A percentile compares a stretch with the other conserved stretches of the same genome.
phyloP scores from a whole-genome alignment of 2,113 vertebrate genomes.

The Motacilla alba region DNA sequence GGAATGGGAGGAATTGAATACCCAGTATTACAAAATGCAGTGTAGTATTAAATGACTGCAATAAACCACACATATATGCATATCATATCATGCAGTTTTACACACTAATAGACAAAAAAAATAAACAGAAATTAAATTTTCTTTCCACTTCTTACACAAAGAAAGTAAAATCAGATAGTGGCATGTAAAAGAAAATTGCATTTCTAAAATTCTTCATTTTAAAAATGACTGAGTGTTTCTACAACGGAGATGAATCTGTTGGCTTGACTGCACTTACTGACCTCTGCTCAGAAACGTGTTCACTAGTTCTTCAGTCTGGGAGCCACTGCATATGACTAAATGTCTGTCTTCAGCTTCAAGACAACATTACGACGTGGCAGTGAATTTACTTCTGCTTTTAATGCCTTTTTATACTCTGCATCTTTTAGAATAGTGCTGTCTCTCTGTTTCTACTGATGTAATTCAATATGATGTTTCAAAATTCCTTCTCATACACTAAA shows the following conservation, averaged over 20 bases:
- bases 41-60: background rate
- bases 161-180: background rate
- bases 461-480: background rate
- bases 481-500: background rate
- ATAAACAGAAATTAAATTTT: background rate
- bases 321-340: background rate
- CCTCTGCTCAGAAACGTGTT: background rate
- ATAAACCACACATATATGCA: background rate
- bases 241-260: accelerated
- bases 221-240: background rate
- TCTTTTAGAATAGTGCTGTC: background rate
- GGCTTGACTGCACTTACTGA: background rate
- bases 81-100: background rate
- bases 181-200: background rate
- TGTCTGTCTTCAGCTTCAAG: background rate
- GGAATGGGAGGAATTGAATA: background rate
- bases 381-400: background rate
- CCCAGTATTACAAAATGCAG: background rate
- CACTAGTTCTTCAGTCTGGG: background rate
- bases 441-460: background rate
- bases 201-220: background rate
- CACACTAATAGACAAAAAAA: background rate
- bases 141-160: background rate
- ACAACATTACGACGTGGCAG: background rate
- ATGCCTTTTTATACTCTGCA: background rate